Base-by-base conservation (phyloP, 2,888 invertebrate species). In the Ceraclea dissimilis region DNA sequence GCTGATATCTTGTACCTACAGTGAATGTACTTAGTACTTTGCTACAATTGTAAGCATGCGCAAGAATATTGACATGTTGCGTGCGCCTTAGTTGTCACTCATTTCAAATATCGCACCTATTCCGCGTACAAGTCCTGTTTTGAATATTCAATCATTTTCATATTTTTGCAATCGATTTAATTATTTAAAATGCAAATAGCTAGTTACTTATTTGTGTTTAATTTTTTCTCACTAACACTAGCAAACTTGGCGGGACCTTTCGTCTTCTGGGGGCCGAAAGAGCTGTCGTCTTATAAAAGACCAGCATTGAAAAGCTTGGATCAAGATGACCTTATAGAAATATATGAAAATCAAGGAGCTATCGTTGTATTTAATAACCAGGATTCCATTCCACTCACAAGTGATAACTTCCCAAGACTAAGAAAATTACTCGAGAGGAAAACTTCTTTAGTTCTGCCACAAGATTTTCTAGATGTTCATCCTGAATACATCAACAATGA, bases 281-380 rank as follows among this genome's bases (percentile, higher is more conserved):
- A 75, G 6, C 66, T 82, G 1, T 70, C 70, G 31, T 70, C 70
- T 43, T 74, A 78, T 58, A 73, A 73, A 57, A 66, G 78, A 26
- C 77, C 79, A 33, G 79, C 81, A 2, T 64, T 83, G 31, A 73
- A 74, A 58, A 76, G 74, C 51, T 65, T 80, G 44, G 76, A 76
- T 51, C 79, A 81, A 63, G 78, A 79, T 70, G 76, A 78, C 56
- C 67, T 82, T 65, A 76, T 77, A 70, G 73, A 73, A 64, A 74
- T 83, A n/a, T 82, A 80, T 62, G 74, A 73, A 33, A 78, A 78
- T 57, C 78, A 76, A 63, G 76, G 79, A 46, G 79, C 81, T 2
- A 79, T 82, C 26, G 77, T 82, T 59, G 76, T 82, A 60, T 82
- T 82, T 63, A 78, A 81, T 54, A 78, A 81, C 64, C 81, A 81